Conservation (phyloP, 1,140 invertebrate genomes). For the Drosophila pachea region DNA sequence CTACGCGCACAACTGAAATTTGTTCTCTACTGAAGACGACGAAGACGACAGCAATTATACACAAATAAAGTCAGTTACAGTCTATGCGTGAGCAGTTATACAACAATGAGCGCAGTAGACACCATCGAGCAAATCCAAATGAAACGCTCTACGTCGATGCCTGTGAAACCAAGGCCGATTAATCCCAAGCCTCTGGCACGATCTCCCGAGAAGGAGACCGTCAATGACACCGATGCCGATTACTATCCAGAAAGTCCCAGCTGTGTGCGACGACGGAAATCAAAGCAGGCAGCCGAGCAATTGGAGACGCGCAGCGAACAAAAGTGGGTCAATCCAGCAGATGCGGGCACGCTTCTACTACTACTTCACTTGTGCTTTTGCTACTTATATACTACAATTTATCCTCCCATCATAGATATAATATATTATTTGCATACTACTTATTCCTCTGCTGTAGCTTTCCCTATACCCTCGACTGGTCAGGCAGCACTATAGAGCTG, state of each 20-base stretch:
- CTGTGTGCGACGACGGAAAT: slow-evolving; percentile 53
- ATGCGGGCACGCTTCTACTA: neutral
- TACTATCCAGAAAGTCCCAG: slow-evolving; percentile 74
- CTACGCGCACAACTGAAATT: slow-evolving; percentile 63
- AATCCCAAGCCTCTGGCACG: slow-evolving; percentile 62
- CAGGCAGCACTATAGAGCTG: slow-evolving; percentile 73
- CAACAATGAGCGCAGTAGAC: slow-evolving; percentile 47
- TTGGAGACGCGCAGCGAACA: slow-evolving; percentile 70
- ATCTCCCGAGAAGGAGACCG: slow-evolving; percentile 70
- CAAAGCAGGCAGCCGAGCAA: slow-evolving; percentile 43
- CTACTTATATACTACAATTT: neutral
- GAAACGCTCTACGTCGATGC: slow-evolving; percentile 74
- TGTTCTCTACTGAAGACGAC: slow-evolving; percentile 42
- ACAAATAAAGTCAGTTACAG: slow-evolving; percentile 35
- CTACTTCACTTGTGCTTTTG: slow-evolving; percentile 1
- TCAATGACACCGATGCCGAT: slow-evolving; percentile 61
- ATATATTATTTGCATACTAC: neutral
- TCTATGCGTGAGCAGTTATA: slow-evolving; percentile 44
- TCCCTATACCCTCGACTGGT: slow-evolving; percentile 67
- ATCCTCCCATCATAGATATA: no score
- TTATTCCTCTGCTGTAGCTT: slow-evolving; percentile 39
- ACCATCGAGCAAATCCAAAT: slow-evolving; percentile 45
- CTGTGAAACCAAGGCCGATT: slow-evolving; percentile 68
- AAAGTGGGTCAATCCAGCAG: slow-evolving; percentile 54
- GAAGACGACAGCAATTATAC: slow-evolving; percentile 52